Base-by-base conservation (phyloP, 2,797 vertebrate genomes). In the Myotis findleyi region DNA sequence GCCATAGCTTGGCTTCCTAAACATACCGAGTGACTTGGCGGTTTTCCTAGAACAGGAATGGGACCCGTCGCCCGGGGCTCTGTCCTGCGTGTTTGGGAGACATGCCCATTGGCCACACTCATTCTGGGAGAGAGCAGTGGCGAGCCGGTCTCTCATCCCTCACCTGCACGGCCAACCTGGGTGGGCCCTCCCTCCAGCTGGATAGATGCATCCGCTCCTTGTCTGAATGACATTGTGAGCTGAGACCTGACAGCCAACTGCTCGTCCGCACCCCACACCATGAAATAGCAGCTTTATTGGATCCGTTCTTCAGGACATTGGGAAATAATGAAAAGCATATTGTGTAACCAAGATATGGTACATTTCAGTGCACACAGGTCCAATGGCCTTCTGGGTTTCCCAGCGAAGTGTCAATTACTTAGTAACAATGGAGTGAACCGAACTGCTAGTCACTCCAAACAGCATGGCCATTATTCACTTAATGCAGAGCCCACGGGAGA, bases 301-400 rank as follows among this genome's bases (percentile, higher is more conserved):
- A 96, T 92, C 86, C 76, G 79, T 97, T 98, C 96, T 80, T 49
- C 23, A 87, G 93, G 93, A 76, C 38, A 49, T 93, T 77, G 84
- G 72, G 53, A 88, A 95, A 87, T 96, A 97, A 96, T 47, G 94
- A 93, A 93, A 59, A 97, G 49, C 96, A 96, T n/a, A 96, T 96
- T 97, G 96, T 95, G 6, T 80, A 86, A 95, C 71, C 33, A 88
- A 97, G 84, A 49, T 76, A 69, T 73, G 62, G 20, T 30, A 47
- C 85, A 36, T 96, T 96, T 73, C 91, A 96, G n/a, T 2, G 79
- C 73, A n/a, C 41, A 77, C 83, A 53, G 93, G 96, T 94, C 80
- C 91, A 88, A 83, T 47, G 66, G 77, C 64, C 83, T 0, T 3
- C 80, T 95, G 69, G 75, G 20, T 97, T 96, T 97, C 94, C 71